Percentiles rank a stretch among this genome's conserved stretches.
Conservation (phyloP, 2,113 vertebrate genomes). For the Puffinus mauretanicus region DNA sequence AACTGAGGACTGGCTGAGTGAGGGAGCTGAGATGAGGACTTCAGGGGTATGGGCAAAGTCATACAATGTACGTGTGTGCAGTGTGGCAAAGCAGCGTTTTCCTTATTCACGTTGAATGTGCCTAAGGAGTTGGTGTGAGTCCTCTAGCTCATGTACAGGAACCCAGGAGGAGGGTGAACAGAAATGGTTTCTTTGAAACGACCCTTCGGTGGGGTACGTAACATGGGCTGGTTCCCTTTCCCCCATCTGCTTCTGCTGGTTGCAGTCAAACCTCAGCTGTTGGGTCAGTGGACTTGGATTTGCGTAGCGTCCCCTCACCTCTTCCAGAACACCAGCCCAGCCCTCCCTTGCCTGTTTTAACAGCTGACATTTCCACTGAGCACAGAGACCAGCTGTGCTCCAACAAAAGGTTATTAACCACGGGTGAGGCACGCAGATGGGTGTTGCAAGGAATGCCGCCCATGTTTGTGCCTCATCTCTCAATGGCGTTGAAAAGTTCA, state of each 20-base stretch:
- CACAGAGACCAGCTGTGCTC: neutral
- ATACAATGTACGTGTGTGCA: fast-evolving
- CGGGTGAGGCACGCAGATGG: neutral
- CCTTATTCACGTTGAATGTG: neutral
- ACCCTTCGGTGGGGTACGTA: fast-evolving
- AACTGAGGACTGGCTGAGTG: neutral
- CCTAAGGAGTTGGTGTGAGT: neutral
- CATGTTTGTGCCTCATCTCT: neutral
- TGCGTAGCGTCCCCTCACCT: neutral
- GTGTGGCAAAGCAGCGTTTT: neutral
- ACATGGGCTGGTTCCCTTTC: neutral
- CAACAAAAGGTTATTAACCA: neutral
- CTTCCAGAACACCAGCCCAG: neutral
- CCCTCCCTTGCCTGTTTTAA: neutral
- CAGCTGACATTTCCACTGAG: neutral
- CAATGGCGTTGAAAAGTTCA: neutral
- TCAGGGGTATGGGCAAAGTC: neutral
- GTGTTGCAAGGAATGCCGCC: neutral
- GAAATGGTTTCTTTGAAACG: neutral
- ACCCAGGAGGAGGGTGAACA: neutral
- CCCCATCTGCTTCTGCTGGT: neutral
- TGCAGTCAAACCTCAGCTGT: neutral
- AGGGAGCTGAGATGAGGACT: neutral
- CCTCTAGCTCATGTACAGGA: neutral
- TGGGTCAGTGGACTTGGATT: neutral